Evolutionary conservation across 1,140 invertebrate species (phyloP).

Genomic region (Leptopilina clavipes): DNA sequence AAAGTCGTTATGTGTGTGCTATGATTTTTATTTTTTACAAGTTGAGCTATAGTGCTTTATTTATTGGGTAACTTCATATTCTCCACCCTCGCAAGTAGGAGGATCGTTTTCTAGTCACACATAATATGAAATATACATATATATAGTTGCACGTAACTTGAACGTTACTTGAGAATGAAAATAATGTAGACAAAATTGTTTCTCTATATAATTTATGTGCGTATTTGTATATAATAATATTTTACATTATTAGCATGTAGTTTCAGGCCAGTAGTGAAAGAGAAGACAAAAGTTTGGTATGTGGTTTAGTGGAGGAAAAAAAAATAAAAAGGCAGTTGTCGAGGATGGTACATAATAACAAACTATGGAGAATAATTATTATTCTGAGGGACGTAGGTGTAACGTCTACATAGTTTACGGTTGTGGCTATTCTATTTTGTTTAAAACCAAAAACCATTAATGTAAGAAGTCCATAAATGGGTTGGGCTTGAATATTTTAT

Average conservation of each 20-base stretch:
- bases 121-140: constrained; percentile 5
- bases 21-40: constrained; percentile 8
- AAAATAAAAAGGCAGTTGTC: background rate
- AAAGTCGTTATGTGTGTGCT: constrained; percentile 10
- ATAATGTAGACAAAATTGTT: background rate
- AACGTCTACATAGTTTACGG: constrained; percentile 22
- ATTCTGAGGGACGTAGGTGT: constrained; percentile 28
- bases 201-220: constrained; percentile 18
- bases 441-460: constrained; percentile 24
- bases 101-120: constrained; percentile 22
- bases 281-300: constrained; percentile 10
- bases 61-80: constrained; percentile 29
- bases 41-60: background rate
- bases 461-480: constrained; percentile 28
- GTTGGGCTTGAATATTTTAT: constrained; percentile 31
- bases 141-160: background rate
- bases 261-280: background rate
- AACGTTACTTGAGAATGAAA: background rate
- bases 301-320: background rate
- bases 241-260: constrained; percentile 12
- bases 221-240: constrained; percentile 17
- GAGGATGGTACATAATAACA: constrained; percentile 13
- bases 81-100: constrained; percentile 23
- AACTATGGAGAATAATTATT: constrained; percentile 28
- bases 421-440: constrained; percentile 32